A percentile compares a stretch with the other conserved stretches of the same genome.
Conservation (phyloP, 2,888 invertebrate species). For the Theodoxus fluviatilis region DNA sequence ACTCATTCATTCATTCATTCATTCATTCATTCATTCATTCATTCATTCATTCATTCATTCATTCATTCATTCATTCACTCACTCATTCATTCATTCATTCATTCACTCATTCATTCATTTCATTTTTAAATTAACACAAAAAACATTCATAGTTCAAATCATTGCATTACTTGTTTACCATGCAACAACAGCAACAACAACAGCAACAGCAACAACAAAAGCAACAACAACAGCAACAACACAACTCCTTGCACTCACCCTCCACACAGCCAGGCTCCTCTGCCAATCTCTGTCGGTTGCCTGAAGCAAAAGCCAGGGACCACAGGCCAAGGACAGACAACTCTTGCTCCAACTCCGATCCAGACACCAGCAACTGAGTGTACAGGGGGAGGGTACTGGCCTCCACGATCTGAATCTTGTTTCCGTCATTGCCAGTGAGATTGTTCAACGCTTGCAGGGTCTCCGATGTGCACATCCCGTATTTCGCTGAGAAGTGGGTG, state of each 20-base stretch:
- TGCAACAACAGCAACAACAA: too few species aligned
- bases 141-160: too few species aligned
- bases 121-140: too few species aligned
- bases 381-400: constrained; percentile 47
- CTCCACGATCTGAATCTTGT: constrained; percentile 53
- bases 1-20: too few species aligned
- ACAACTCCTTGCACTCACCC: constrained; percentile 40
- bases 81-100: too few species aligned
- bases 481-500: constrained; percentile 52
- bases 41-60: too few species aligned
- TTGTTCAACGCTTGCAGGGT: constrained; percentile 55
- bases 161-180: too few species aligned
- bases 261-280: constrained; percentile 46
- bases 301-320: constrained; percentile 56
- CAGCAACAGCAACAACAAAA: too few species aligned
- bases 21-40: too few species aligned
- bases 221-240: too few species aligned
- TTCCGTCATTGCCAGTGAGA: constrained; percentile 51
- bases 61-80: too few species aligned
- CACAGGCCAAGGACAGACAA: constrained; percentile 54
- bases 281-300: constrained; percentile 48
- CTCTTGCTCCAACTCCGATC: constrained; percentile 44
- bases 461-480: constrained; percentile 58
- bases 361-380: constrained; percentile 35
- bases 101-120: too few species aligned